Base-by-base conservation (phyloP, 1,140 invertebrate species). In the Drosophila persimilis region DNA sequence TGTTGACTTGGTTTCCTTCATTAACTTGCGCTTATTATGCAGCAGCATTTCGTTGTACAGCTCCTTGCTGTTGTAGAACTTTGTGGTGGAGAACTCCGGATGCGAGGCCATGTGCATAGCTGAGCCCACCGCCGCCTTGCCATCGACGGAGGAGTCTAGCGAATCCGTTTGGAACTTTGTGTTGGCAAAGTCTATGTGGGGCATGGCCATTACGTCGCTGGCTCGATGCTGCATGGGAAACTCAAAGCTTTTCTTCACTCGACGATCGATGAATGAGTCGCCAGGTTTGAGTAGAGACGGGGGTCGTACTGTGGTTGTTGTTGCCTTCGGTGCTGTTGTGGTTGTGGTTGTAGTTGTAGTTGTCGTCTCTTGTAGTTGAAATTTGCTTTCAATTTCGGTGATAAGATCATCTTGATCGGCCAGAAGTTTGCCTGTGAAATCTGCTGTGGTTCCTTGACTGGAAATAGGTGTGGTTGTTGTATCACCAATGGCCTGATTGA, bases 11-110 rank as follows among this genome's bases (percentile, higher is more conserved):
- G 57, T 62, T 61, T 78, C 83, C 66, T 83, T 88, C 64, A 88
- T 88, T 88, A 88, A 77, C 65, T 90, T 91, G 52, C 71, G 79
- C 66, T 81, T 84, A 74, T 81, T 84, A 72, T 90, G 85, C 58
- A 74, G 67, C 71, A 91, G 67, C 90, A 91, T 91, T 73, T 91
- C 90, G 73, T 90, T 91, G 74, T 91, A 91, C 56, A 91, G 63
- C 69, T 91, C 90, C 64, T 90, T 90, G 77, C 90, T 91, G 59
- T 91, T 91, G 67, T 91, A 91, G 57, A 91, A 91, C 73, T 91
- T 91, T 31, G 90, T 91, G 51, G 90, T 91, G 11, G 90, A 91
- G 52, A 91, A 91, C 45, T 91, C 90, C 3, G 90, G 90, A 70
- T 91, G 90, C 26, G 71, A 31, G 35, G 77, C 72, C 7, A 55